A percentile compares a stretch with the other conserved stretches of the same genome.
Conservation (phyloP, 2,113 vertebrate species). For the Stomatorhinus ivindoensis region DNA sequence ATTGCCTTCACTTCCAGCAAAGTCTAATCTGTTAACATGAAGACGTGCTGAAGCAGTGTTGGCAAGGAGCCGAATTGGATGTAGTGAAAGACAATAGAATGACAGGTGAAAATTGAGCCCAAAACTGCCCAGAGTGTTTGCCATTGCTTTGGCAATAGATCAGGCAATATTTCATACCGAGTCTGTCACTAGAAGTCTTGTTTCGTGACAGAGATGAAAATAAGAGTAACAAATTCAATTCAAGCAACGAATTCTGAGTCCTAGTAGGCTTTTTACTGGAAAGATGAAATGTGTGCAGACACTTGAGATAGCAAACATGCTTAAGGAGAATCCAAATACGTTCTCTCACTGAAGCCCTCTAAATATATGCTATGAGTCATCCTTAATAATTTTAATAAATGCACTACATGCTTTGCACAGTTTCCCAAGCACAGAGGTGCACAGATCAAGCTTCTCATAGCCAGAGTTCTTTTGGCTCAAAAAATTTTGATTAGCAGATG, state of each 20-base stretch:
- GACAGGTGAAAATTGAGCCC: constrained; percentile 48
- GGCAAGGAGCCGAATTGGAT: constrained; percentile 21
- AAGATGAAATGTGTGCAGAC: constrained; percentile 26
- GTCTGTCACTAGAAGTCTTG: constrained; percentile 22
- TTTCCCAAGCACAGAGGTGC: neutral
- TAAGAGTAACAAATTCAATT: constrained; percentile 20
- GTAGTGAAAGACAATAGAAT: constrained; percentile 34
- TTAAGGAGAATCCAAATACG: neutral
- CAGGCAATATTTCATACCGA: constrained; percentile 28
- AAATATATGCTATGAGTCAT: neutral
- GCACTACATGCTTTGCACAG: neutral
- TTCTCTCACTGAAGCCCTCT: neutral
- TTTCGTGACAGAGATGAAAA: constrained; percentile 10
- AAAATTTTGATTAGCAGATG: neutral
- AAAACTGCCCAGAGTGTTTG: constrained; percentile 34
- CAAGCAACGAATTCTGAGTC: neutral
- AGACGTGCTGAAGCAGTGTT: constrained; percentile 15
- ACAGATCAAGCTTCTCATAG: neutral
- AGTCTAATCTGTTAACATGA: constrained; percentile 35
- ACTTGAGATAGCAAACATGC: neutral
- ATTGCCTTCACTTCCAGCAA: constrained; percentile 32
- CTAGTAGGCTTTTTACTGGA: constrained; percentile 17
- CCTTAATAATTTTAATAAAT: constrained; percentile 2
- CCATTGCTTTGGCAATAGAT: constrained; percentile 37
- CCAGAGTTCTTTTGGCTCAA: neutral